Evolutionary conservation across 2,888 invertebrate species (phyloP), one percentile per base, ranked within the genome.

Genomic region (Acleris literana): DNA sequence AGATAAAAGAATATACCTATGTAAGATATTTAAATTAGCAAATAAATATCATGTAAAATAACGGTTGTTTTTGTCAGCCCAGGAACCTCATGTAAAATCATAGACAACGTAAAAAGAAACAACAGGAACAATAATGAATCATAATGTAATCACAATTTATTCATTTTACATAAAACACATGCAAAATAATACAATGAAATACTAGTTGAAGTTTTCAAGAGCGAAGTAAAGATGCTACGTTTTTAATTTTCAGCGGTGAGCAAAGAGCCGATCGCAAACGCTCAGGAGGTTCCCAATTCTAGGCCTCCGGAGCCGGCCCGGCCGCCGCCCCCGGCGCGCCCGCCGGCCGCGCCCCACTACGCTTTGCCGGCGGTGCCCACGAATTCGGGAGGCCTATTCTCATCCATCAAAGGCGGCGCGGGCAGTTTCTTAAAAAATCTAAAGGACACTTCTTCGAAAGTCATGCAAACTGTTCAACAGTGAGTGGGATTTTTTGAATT

Each of bases 391-490:
- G 96, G 97, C 29, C 85, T 97, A 25, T 96, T 97, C 88, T 96
- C 97, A 3, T 97, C 98, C 0, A 93, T 99, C 43, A 96, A 95
- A 83, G 98, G 98, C 25, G 98, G 98, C 58, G 98, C 99, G 22
- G 98, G 98, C 2, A 98, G 96, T 79, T 95, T 99, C 77, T 93
- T 99, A 69, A 98, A 98, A 80, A 99, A 98, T 82, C 91, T 99
- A 33, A 98, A 98, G 85, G 99, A 99, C 80, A 99, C 98, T 0
- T 98, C 99, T 20, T 96, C 96, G 46, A 99, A 98, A 93, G 98
- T 99, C 51, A 98, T 99, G 96, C 98, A 99, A 84, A 97, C 98
- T 46, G 97, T 99, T 72, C 98, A 98, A 85, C 97, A 97, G 94
- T 96, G 83, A 94, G 95, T 94, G 55, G 16, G 9, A 1, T 39